Evolutionary conservation across 2,888 invertebrate genomes (phyloP), one percentile per base, ranked within the genome.

Genomic region (Malthinus flaveolus): DNA sequence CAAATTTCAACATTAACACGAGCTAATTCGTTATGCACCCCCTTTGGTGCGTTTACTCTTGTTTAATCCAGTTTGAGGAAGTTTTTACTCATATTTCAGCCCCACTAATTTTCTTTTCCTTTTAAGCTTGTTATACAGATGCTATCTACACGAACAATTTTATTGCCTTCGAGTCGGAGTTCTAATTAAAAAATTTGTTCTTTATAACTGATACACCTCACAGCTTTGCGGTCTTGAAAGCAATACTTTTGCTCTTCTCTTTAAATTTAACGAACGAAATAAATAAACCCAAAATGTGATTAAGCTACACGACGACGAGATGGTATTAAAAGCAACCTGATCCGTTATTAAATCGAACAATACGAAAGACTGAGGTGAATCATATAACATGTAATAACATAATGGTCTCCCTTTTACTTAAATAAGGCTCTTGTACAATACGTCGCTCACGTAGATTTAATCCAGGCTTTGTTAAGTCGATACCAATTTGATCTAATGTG

Each of bases 11-110:
- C 68, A 66, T 68, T 68, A 70, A 68, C 71, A 68, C 66, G 67
- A 60, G 67, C 70, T 70, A 70, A 71, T 73, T 73, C 71, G 67
- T 73, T 71, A 74, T 73, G 71, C 73, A 73, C 73, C 73, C 73
- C 65, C 58, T 59, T 61, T 66, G 68, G 68, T 68, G 68, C 69
- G 68, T 69, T 68, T 64, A 64, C 66, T 63, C 66, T 64, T 64
- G 68, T 70, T 68, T 74, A 73, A 74, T 74, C 71, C 70, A 71
- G 71, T 73, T 72, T 71, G 66, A 63, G 66, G 65, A 68, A 73
- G 66, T 70, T 73, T 72, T 70, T 69, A 64, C 66, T 62, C 62
- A 61, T 66, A 70, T 69, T 69, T 66, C 68, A 66, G 60, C 71
- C 70, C 69, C 69, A 68, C 71, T 71, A 73, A 71, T 73, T 74